Percentiles rank a stretch among this genome's conserved stretches.
These are phyloP conservation scores for Chrysogorgia sp. DNA, from an alignment of 92 coral and sea anemone species.

Conservation along the genomic window DNA sequence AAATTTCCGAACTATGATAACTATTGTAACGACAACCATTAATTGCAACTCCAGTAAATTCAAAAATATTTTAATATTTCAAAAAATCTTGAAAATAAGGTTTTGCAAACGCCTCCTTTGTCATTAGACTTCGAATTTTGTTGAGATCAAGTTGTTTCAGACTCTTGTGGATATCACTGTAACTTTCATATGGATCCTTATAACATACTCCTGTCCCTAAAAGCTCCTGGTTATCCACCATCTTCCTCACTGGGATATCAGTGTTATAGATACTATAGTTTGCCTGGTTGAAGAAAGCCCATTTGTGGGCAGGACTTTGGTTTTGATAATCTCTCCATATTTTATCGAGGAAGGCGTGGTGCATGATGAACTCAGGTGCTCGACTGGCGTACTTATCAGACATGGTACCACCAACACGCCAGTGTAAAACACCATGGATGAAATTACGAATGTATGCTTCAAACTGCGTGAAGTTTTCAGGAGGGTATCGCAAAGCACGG, in stretches of 20 bases:
- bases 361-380: slow-evolving; percentile 43
- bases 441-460: slow-evolving; percentile 38
- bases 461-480: slow-evolving; percentile 35
- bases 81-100: slow-evolving; percentile 25
- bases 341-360: slow-evolving; percentile 38
- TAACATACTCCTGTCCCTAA: slow-evolving; percentile 24
- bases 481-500: slow-evolving; percentile 38
- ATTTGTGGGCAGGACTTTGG: slow-evolving; percentile 38
- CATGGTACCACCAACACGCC: slow-evolving; percentile 44
- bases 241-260: slow-evolving; percentile 11
- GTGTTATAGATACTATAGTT: slow-evolving; percentile 13
- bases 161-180: slow-evolving; percentile 20
- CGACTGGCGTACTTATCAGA: slow-evolving; percentile 41
- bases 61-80: not conserved
- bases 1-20: too few relatives aligned
- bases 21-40: too few relatives aligned
- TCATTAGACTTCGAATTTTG: slow-evolving; percentile 32
- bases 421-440: slow-evolving; percentile 42
- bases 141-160: slow-evolving; percentile 17
- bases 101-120: slow-evolving; percentile 25
- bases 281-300: slow-evolving; percentile 19
- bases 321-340: slow-evolving; percentile 38
- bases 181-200: slow-evolving; percentile 45
- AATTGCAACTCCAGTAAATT: too few relatives aligned
- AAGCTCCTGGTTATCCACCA: slow-evolving; percentile 33